These are phyloP conservation scores for Leptinotarsa haldemani DNA, from an alignment of 2,888 invertebrate genomes.

Conservation along the genomic window DNA sequence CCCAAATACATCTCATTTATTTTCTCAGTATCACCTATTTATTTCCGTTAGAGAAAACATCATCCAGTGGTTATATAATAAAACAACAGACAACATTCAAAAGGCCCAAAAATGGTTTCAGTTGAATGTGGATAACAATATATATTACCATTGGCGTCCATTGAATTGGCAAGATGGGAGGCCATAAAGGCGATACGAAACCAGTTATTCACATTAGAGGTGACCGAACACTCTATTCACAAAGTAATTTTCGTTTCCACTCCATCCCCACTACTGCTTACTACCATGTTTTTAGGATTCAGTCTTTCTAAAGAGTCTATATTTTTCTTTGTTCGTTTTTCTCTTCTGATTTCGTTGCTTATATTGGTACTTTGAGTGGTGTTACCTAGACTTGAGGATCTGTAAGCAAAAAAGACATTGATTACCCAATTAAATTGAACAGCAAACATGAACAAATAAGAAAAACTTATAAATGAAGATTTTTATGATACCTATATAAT, in stretches of 20 bases:
- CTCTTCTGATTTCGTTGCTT: conserved; percentile 59
- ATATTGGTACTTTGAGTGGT: conserved; percentile 65
- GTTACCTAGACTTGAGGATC: conserved; percentile 60
- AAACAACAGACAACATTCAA: conserved; percentile 10
- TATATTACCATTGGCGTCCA: background rate
- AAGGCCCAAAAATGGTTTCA: conserved; percentile 4
- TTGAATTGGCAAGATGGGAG: background rate
- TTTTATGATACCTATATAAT: too few species aligned
- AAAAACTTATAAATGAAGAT: background rate
- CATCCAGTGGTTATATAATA: background rate
- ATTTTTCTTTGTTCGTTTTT: conserved; percentile 51
- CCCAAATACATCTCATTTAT: background rate
- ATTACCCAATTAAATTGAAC: background rate
- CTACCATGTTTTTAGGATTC: conserved; percentile 60
- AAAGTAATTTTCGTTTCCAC: conserved; percentile 61
- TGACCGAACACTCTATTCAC: conserved; percentile 20
- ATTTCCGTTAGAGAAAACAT: background rate
- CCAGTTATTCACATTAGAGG: too few species aligned
- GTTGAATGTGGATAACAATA: conserved; percentile 7
- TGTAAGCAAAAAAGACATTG: conserved; percentile 9
- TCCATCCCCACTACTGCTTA: conserved; percentile 55
- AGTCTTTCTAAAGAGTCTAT: conserved; percentile 50
- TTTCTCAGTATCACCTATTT: background rate
- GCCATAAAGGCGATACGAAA: background rate
- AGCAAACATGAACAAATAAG: conserved; percentile 8